Evolutionary conservation across 2,113 vertebrate genomes (phyloP).

Genomic region (Hylia prasina): DNA sequence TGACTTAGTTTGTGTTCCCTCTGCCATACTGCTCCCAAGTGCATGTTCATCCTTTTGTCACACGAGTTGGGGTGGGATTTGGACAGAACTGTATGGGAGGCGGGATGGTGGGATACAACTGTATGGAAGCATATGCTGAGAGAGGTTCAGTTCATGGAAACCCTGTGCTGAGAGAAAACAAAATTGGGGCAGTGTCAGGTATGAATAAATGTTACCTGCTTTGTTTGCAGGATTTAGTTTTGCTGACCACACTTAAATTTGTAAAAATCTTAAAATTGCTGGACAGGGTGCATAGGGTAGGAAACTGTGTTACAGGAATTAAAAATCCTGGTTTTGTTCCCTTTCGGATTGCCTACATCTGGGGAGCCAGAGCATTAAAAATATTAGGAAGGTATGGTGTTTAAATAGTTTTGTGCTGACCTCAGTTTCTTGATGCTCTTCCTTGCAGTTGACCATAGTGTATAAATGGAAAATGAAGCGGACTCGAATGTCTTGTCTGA

Average conservation of each 20-base stretch:
- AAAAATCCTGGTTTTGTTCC: not conserved
- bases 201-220: not conserved
- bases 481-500: not conserved
- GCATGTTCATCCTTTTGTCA: not conserved
- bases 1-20: not conserved
- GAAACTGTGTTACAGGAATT: not conserved
- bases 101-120: no score
- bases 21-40: not conserved
- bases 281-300: not conserved
- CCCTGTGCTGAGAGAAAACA: not conserved
- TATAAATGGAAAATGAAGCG: not conserved
- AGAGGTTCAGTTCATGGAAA: not conserved
- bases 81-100: not conserved
- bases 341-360: not conserved
- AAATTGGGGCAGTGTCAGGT: not conserved
- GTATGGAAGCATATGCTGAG: not conserved
- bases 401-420: not conserved
- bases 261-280: not conserved
- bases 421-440: not conserved
- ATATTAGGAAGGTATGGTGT: not conserved
- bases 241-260: not conserved
- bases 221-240: not conserved
- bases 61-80: not conserved
- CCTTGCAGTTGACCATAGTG: not conserved
- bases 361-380: not conserved